phyloP scores from a whole-genome alignment of 92 coral and sea anemone genomes.

The Pocillopora meandrina region DNA sequence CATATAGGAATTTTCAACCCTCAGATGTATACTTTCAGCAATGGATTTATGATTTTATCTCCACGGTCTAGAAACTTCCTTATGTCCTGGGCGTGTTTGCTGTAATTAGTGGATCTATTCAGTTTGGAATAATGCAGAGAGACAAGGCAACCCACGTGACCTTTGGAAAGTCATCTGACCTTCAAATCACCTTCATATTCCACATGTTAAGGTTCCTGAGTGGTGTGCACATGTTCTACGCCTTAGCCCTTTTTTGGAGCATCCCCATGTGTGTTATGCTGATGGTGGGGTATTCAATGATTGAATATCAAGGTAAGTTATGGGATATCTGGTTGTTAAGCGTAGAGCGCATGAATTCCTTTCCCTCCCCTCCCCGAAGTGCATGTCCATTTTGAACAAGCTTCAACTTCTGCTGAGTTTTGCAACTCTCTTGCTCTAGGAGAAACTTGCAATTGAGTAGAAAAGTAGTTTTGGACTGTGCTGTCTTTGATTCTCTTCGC shows the following conservation, averaged over 20 bases:
- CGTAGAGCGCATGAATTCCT: too few species aligned
- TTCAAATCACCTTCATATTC: slow-evolving; percentile 37
- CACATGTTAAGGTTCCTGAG: slow-evolving; percentile 65
- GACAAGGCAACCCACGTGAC: slow-evolving; percentile 74
- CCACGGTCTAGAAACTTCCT: slow-evolving; percentile 59
- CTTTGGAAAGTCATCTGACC: slow-evolving; percentile 56
- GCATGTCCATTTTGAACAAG: neutral
- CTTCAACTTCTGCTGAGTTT: neutral
- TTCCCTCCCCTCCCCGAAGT: neutral
- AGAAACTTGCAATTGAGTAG: too few species aligned
- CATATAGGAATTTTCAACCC: neutral
- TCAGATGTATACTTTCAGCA: neutral
- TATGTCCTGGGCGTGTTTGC: slow-evolving; percentile 52
- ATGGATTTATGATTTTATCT: neutral
- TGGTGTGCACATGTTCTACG: slow-evolving; percentile 71
- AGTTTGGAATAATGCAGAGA: slow-evolving; percentile 61
- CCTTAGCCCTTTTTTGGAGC: slow-evolving; percentile 76
- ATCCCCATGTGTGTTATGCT: slow-evolving; percentile 70
- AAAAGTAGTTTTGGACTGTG: too few species aligned
- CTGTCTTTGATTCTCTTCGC: too few species aligned
- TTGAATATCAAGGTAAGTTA: slow-evolving; percentile 76
- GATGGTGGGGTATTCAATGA: slow-evolving; percentile 81
- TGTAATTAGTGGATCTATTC: slow-evolving; percentile 55
- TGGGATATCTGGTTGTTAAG: too few species aligned
- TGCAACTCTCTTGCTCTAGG: too few species aligned